A percentile compares a stretch with the other conserved stretches of the same genome.
These are phyloP conservation scores for Hestina assimilis DNA, from an alignment of 1,140 invertebrate genomes.

Conservation along the genomic window DNA sequence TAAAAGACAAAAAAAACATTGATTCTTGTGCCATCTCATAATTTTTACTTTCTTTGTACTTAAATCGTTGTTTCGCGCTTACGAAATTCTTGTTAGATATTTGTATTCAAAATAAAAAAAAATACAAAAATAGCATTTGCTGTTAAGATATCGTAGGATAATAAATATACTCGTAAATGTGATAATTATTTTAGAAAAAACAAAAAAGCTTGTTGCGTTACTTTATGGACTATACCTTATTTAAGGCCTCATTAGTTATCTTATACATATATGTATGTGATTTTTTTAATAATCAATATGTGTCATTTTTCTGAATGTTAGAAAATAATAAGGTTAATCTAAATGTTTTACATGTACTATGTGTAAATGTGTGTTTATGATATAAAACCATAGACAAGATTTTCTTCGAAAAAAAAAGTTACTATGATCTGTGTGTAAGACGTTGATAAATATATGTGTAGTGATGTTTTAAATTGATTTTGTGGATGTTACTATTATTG, in stretches of 20 bases:
- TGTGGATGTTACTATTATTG: no score
- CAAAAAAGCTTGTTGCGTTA: constrained; percentile 69
- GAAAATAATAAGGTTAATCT: neutral
- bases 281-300: no score
- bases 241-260: constrained; percentile 53
- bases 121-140: constrained; percentile 55
- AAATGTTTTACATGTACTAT: neutral
- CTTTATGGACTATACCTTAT: constrained; percentile 53
- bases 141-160: constrained; percentile 54
- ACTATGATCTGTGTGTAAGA: no score
- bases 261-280: no score
- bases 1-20: neutral
- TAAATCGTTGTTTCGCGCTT: constrained; percentile 41
- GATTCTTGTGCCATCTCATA: constrained; percentile 23
- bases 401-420: no score
- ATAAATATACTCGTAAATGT: constrained; percentile 71
- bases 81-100: constrained; percentile 41
- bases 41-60: constrained; percentile 34
- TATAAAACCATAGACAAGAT: neutral
- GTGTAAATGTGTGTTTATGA: neutral
- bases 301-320: no score
- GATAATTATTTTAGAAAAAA: constrained; percentile 70
- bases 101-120: constrained; percentile 38
- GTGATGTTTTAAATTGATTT: no score
- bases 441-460: no score